Evolutionary conservation across 2,113 vertebrate species (phyloP), one percentile per base, ranked within the genome.

Genomic region (Dicerorhinus sumatrensis): DNA sequence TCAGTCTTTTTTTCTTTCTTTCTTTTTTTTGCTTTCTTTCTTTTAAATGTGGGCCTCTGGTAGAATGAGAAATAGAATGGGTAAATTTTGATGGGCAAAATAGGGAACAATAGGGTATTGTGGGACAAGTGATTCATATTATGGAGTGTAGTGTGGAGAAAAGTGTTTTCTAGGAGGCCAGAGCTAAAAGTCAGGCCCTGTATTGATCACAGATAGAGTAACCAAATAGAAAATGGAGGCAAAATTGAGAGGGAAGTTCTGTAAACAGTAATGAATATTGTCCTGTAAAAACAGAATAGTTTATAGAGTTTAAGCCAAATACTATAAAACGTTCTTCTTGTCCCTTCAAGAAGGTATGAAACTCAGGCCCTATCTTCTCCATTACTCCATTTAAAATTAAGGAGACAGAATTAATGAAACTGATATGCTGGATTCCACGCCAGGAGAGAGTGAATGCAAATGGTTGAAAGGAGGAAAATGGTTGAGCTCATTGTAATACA

Each of bases 41-140:
- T 84, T 92, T 89, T 92, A 46, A 69, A 60, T 6, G 8, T 58
- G 21, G 46, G 20, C 54, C 88, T 86, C 39, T 79, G 27, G 23
- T 67, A 92, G 84, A 92, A 84, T 85, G 42, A 96, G 62, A 97
- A 95, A 27, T 82, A 48, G 31, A 84, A 46, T 77, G 46, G 46
- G 14, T 56, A 25, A 8, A 36, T 73, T 92, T 90, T 83, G 42
- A 39, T 97, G 87, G 21, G 5, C 6, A 83, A 21, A 33, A 72
- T 54, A 89, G 62, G 12, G 6, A 65, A 42, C 27, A 69, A 2
- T 72, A 65, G 60, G 16, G 8, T 75, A 36, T 80, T 56, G 25
- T 67, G 16, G 27, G 36, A 62, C 3, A 1, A 79, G 14, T 93
- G 58, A 60, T 56, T 72, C 13, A 11, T 77, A 23, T 4, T 39